These are phyloP conservation scores for Conopomorpha cramerella DNA, from an alignment of 1,140 invertebrate species.

Conservation along the genomic window DNA sequence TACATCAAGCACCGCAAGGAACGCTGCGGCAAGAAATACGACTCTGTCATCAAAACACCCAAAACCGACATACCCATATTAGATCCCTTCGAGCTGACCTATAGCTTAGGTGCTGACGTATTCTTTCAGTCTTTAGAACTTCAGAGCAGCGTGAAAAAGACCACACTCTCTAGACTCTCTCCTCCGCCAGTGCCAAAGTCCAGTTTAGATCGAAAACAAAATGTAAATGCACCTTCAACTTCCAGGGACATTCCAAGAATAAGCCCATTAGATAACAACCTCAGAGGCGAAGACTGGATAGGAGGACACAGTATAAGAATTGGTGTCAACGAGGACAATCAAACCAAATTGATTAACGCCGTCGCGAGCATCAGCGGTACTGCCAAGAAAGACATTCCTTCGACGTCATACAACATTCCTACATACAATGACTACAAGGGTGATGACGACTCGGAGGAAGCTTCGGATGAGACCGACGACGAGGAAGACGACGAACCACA, in stretches of 20 bases:
- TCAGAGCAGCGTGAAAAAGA: slow-evolving; percentile 73
- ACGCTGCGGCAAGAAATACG: slow-evolving; percentile 53
- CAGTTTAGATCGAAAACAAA: slow-evolving; percentile 31
- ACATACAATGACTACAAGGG: slow-evolving; percentile 57
- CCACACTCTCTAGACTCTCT: slow-evolving; percentile 35
- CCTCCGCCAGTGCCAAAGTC: slow-evolving; percentile 46
- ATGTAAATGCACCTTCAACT: slow-evolving; percentile 23
- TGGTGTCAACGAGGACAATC: slow-evolving; percentile 56
- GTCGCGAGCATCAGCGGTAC: slow-evolving; percentile 62
- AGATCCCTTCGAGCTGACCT: slow-evolving; percentile 40
- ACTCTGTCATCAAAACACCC: slow-evolving; percentile 11
- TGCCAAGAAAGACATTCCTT: slow-evolving; percentile 54
- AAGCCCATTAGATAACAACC: slow-evolving; percentile 43
- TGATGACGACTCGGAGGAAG: slow-evolving; percentile 59
- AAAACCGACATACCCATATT: slow-evolving; percentile 34
- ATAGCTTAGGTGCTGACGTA: slow-evolving; percentile 74
- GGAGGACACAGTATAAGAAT: slow-evolving; percentile 61
- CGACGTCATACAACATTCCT: slow-evolving; percentile 38
- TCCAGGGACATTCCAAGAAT: slow-evolving; percentile 31
- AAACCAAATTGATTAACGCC: slow-evolving; percentile 66
- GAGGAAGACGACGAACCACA: slow-evolving; percentile 66
- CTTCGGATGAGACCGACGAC: slow-evolving; percentile 59
- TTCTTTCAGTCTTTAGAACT: slow-evolving; percentile 86
- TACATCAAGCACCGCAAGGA: slow-evolving; percentile 81
- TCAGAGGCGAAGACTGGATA: slow-evolving; percentile 64